These are phyloP conservation scores for Cephalopachus bancanus DNA, from an alignment of 2,797 vertebrate genomes.

Conservation along the genomic window DNA sequence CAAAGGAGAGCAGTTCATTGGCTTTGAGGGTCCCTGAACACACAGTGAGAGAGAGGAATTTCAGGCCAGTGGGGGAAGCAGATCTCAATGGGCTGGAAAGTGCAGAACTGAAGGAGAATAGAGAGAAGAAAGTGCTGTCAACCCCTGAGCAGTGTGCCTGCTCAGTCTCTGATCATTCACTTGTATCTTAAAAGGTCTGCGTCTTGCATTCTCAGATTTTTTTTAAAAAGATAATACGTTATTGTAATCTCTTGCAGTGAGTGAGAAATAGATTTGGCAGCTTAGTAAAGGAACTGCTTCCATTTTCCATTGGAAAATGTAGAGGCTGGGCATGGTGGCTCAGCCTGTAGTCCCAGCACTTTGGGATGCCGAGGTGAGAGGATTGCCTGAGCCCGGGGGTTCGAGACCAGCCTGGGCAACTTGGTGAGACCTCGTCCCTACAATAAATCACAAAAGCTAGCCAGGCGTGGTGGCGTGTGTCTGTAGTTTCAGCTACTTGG, in stretches of 20 bases:
- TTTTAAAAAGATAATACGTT: neutral
- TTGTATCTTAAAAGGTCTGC: neutral
- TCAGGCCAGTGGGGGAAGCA: neutral
- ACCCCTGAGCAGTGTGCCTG: neutral
- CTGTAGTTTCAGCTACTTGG: too few relatives aligned
- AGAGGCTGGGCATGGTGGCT: too few relatives aligned
- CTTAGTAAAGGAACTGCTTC: neutral
- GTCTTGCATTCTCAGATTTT: neutral
- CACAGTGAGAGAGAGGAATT: neutral
- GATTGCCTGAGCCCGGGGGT: too few relatives aligned
- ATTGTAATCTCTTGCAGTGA: slow-evolving; percentile 16
- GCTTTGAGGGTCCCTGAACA: neutral
- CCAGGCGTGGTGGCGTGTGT: too few relatives aligned
- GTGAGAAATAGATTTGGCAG: slow-evolving; percentile 36
- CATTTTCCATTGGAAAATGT: slow-evolving; percentile 49
- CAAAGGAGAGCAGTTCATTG: neutral
- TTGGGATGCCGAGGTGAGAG: too few relatives aligned
- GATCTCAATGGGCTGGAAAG: neutral
- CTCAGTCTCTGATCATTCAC: neutral
- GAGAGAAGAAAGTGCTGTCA: neutral
- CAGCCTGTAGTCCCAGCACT: too few relatives aligned
- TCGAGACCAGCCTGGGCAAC: too few relatives aligned
- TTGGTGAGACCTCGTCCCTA: too few relatives aligned
- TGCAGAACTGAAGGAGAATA: neutral
- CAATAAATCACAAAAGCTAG: too few relatives aligned